Evolutionary conservation across 2,797 vertebrate species (phyloP).

Genomic region (Acipenser ruthenus): DNA sequence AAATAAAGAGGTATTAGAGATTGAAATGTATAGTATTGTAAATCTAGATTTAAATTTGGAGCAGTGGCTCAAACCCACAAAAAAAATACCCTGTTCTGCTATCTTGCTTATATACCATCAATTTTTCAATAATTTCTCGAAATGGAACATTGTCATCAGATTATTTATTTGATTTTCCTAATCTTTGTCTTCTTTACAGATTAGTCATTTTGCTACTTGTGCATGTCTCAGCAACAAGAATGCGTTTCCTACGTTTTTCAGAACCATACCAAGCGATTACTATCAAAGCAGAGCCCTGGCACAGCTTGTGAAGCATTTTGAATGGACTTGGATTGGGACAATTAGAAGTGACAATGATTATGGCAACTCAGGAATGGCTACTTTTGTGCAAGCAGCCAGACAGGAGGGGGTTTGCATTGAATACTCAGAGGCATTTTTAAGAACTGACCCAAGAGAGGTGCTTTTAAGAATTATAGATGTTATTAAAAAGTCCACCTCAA

Average conservation of each 20-base stretch:
- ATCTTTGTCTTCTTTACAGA: not conserved
- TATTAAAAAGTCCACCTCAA: not conserved
- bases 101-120: too few species aligned
- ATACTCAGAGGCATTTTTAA: not conserved
- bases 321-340: conserved; percentile 2
- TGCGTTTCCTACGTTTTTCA: conserved; percentile 19
- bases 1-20: too few species aligned
- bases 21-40: too few species aligned
- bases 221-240: conserved; percentile 24
- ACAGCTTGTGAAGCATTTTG: not conserved
- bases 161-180: not conserved
- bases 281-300: conserved; percentile 7
- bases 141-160: too few species aligned
- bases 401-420: conserved; percentile 16
- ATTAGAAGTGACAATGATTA: conserved; percentile 7
- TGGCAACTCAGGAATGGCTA: conserved; percentile 7
- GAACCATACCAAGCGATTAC: conserved; percentile 25
- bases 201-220: conserved; percentile 8
- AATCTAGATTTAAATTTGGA: too few species aligned
- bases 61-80: too few species aligned
- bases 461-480: not conserved
- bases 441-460: not conserved
- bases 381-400: conserved; percentile 21
- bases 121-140: too few species aligned
- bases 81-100: too few species aligned